Evolutionary conservation across 2,113 vertebrate species (phyloP).

Genomic region (Passer domesticus): DNA sequence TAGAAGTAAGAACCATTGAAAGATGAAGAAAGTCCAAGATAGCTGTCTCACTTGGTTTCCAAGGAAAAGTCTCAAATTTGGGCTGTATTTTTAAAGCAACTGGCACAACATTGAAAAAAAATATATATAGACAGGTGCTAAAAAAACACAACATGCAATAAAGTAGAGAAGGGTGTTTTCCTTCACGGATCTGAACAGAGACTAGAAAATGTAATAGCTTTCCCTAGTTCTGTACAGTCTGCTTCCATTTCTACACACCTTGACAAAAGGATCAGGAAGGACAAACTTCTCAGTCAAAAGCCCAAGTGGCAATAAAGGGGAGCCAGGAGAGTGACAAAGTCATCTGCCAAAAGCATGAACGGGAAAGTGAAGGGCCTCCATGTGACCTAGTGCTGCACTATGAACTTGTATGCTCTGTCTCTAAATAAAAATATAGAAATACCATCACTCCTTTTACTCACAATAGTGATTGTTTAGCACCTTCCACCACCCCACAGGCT

Average conservation of each 20-base stretch:
- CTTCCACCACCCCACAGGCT: not conserved
- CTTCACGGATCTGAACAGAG: not conserved
- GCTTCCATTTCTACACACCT: not conserved
- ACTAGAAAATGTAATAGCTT: not conserved
- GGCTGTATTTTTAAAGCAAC: not conserved
- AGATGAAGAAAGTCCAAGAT: not conserved
- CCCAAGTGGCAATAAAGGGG: not conserved
- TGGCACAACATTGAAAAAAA: not conserved
- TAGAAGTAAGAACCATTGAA: not conserved
- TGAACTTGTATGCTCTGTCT: not conserved
- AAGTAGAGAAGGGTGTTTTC: not conserved
- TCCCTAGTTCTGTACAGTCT: not conserved
- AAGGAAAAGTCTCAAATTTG: not conserved
- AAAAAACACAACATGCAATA: not conserved
- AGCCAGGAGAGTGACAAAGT: not conserved
- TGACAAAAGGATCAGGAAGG: not conserved
- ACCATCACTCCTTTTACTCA: rapidly evolving
- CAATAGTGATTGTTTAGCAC: not conserved
- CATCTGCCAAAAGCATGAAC: not conserved
- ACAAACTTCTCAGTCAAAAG: not conserved
- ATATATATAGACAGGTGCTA: not conserved
- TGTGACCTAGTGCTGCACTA: not conserved
- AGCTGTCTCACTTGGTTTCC: not conserved
- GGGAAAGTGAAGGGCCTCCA: not conserved
- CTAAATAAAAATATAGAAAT: not conserved